Evolutionary conservation across 2,113 vertebrate species (phyloP), one percentile per base, ranked within the genome.

Genomic region (Hydropotes inermis): DNA sequence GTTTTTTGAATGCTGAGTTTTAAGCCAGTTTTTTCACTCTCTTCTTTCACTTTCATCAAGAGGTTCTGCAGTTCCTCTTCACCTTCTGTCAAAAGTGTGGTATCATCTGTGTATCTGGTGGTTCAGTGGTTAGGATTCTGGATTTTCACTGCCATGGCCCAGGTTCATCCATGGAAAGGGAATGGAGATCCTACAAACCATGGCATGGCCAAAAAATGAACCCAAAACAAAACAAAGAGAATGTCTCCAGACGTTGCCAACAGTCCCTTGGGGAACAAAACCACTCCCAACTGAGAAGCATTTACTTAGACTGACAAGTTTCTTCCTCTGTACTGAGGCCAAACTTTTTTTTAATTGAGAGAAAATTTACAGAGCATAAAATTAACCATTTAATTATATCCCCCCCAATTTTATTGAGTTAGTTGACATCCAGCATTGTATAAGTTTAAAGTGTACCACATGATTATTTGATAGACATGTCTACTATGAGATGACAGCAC

Each of bases 81-180:
- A 67, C 4, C 61, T n/a, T 67, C 61, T 67, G 4, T 67, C 7
- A 2, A 19, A 9, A n/a, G 1, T 16, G 33, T 67, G 33, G 33
- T 67, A 16, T n/a, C 61, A 19, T 67, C 16, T n/a, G 16, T 67
- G 61, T n/a, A 67, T 67, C 7, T 67, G 33, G 8, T n/a, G 61
- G 61, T 19, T n/a, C 19, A n/a, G 16, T 10, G 8, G 33, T n/a
- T 67, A 67, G 16, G 33, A 67, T 67, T 67, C 61, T 67, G 33
- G 3, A 33, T 67, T 67, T 67, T 67, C 61, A 67, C 61, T 10
- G 33, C 16, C 61, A 67, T 19, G 33, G 16, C 16, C 61, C 61
- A 19, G 16, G 61, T n/a, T n/a, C 61, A 67, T 19, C 61, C 1
- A 0, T n/a, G 7, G 61, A 33, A 67, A n/a, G 61, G 16, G 8